Evolutionary conservation across 2,888 invertebrate genomes (phyloP).

Genomic region (Norana najaformis): DNA sequence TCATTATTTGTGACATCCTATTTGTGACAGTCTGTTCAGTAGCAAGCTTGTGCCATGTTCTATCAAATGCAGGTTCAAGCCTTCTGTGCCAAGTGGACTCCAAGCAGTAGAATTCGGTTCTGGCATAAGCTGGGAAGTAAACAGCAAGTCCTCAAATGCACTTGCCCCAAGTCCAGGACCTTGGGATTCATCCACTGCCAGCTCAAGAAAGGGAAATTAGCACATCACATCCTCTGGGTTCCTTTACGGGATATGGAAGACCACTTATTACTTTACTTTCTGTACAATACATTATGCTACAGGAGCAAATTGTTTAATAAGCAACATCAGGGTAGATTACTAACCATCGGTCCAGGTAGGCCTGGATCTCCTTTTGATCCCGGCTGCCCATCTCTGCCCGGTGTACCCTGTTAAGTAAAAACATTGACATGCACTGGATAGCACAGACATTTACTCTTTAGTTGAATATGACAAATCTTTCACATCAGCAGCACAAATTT

Average conservation of each 20-base stretch:
- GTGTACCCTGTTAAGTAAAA: slow-evolving; percentile 55
- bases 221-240: too few relatives aligned
- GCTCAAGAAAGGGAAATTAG: neutral
- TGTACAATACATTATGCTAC: neutral
- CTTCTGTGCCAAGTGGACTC: neutral
- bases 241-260: neutral
- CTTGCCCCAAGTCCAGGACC: too few relatives aligned
- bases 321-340: slow-evolving; percentile 24
- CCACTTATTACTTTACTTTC: neutral
- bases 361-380: slow-evolving; percentile 53
- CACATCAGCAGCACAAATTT: neutral
- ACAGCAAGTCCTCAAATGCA: too few relatives aligned
- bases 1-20: neutral
- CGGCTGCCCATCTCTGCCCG: slow-evolving; percentile 50
- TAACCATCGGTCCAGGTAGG: slow-evolving; percentile 36
- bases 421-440: neutral
- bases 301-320: neutral
- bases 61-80: neutral
- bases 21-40: neutral
- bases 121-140: too few relatives aligned
- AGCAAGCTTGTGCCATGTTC: neutral
- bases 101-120: too few relatives aligned
- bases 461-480: neutral
- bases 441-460: neutral
- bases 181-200: neutral